These are phyloP conservation scores for Callitettix versicolor DNA, from an alignment of 1,140 invertebrate species.

Conservation along the genomic window DNA sequence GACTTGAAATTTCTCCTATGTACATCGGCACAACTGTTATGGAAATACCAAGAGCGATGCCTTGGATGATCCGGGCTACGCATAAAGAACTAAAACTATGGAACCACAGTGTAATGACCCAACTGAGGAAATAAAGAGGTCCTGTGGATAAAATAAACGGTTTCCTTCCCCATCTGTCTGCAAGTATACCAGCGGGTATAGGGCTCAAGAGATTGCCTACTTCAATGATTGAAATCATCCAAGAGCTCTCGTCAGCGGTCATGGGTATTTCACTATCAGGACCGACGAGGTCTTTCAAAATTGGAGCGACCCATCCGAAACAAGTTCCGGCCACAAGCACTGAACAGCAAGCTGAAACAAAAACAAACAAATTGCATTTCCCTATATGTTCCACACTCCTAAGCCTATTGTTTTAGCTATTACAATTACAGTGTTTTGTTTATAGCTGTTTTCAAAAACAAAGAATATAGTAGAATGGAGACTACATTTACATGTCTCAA, in stretches of 20 bases:
- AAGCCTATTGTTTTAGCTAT: no score
- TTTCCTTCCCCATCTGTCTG: constrained; percentile 62
- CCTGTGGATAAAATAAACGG: constrained; percentile 54
- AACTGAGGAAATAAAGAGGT: constrained; percentile 61
- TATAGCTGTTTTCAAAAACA: no score
- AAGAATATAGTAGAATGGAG: no score
- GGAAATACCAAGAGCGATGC: constrained; percentile 57
- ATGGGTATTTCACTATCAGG: constrained; percentile 9
- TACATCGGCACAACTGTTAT: constrained; percentile 75
- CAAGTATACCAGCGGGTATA: constrained; percentile 36
- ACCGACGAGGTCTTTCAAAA: constrained; percentile 2
- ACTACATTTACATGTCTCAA: no score
- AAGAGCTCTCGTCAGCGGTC: constrained; percentile 7
- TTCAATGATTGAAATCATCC: constrained; percentile 16
- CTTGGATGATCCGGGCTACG: constrained; percentile 29
- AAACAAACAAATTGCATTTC: no score
- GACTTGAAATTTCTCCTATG: constrained; percentile 61
- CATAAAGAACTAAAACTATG: constrained; percentile 32
- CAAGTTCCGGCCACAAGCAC: constrained; percentile 5
- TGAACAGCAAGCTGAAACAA: constrained; percentile 8
- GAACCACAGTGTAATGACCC: constrained; percentile 56
- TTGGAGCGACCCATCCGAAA: constrained; percentile 18
- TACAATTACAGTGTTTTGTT: no score
- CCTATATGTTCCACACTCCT: no score
- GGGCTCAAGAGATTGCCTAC: constrained; percentile 14